phyloP scores from a whole-genome alignment of 2,888 invertebrate genomes.

The Drosophila merina region DNA sequence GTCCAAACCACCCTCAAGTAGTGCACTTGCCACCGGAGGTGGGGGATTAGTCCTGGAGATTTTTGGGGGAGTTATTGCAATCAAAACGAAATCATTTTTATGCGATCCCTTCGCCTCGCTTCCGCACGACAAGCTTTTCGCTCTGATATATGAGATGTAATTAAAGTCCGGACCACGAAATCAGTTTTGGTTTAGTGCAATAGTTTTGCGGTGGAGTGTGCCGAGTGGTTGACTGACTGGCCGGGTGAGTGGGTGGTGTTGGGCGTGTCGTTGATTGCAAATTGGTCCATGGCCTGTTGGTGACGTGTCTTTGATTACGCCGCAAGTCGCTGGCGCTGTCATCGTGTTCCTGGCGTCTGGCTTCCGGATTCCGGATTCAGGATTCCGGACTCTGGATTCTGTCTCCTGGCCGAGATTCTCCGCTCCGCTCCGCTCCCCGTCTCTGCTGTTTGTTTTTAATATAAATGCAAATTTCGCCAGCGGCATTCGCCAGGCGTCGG shows the following conservation, averaged over 20 bases:
- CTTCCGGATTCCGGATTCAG: constrained; percentile 1
- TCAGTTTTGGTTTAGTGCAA: constrained; percentile 74
- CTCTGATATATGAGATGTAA: constrained; percentile 83
- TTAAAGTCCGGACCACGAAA: constrained; percentile 79
- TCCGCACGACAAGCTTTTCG: constrained; percentile 35
- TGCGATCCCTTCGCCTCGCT: constrained; percentile 48
- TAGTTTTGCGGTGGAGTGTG: constrained; percentile 37
- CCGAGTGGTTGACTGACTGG: neutral
- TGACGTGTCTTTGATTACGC: constrained; percentile 79
- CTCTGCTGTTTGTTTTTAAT: constrained; percentile 75
- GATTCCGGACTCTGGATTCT: constrained; percentile 14
- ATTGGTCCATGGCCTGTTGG: constrained; percentile 74
- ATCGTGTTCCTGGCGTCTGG: constrained; percentile 43
- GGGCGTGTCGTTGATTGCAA: constrained; percentile 54
- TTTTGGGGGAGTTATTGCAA: constrained; percentile 75
- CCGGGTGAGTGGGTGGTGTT: neutral
- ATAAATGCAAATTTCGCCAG: constrained; percentile 79
- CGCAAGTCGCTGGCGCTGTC: constrained; percentile 76
- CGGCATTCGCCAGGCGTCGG: constrained; percentile 52
- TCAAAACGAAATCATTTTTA: constrained; percentile 83
- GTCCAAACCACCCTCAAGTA: constrained; percentile 57
- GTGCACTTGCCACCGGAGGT: constrained; percentile 58
- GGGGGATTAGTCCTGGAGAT: constrained; percentile 18
- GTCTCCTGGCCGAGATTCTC: constrained; percentile 29
- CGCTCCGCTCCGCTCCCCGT: constrained; percentile 33